Conservation (phyloP, 2,113 vertebrate species). For the Tupaia chinensis region DNA sequence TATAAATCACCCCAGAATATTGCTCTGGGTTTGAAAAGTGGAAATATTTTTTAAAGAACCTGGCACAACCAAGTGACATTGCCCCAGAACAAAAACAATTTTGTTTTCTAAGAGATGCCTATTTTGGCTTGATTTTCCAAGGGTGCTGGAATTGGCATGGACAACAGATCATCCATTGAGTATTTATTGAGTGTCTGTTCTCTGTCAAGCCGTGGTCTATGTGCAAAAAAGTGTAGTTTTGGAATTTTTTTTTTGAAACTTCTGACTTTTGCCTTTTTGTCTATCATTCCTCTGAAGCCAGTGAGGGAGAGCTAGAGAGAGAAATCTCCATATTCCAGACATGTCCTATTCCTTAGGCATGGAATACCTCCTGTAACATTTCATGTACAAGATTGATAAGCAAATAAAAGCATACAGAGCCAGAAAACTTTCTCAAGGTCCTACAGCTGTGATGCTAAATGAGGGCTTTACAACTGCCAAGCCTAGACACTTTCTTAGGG, state of each 20-base stretch:
- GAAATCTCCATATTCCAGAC: neutral
- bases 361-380: neutral
- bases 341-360: neutral
- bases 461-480: neutral
- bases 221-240: neutral
- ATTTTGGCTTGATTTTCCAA: neutral
- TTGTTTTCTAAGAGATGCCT: neutral
- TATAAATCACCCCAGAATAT: neutral
- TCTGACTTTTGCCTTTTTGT: neutral
- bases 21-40: neutral
- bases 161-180: neutral
- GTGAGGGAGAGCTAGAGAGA: neutral
- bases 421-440: neutral
- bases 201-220: neutral
- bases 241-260: neutral
- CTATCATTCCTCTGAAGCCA: neutral
- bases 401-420: neutral
- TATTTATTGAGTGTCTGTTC: neutral
- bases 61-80: neutral
- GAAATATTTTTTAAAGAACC: neutral
- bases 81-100: neutral
- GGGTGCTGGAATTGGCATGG: rapidly evolving
- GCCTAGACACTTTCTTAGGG: neutral
- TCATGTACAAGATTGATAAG: neutral
- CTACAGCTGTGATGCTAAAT: neutral